A percentile compares a stretch with the other conserved stretches of the same genome.
Conservation (phyloP, 2,113 vertebrate species). For the Sturnus vulgaris region DNA sequence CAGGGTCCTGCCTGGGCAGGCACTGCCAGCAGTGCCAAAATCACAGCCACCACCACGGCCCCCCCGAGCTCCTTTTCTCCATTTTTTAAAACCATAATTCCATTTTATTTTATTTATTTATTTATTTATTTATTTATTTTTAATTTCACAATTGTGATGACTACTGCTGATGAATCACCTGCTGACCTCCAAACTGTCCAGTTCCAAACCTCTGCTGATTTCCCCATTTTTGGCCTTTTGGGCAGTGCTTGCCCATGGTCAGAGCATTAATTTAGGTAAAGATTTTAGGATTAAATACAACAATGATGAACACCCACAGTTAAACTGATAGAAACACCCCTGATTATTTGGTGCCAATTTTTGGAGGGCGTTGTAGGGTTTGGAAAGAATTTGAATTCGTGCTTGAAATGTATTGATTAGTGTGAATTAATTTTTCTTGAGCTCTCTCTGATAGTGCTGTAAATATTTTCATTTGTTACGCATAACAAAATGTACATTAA, state of each 20-base stretch:
- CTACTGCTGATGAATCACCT: neutral
- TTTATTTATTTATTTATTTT: no score
- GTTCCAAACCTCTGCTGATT: neutral
- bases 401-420: slow-evolving; percentile 69
- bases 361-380: neutral
- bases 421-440: slow-evolving; percentile 73
- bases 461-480: slow-evolving; percentile 79
- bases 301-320: neutral
- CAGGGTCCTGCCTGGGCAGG: neutral
- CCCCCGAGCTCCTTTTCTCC: neutral
- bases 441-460: slow-evolving; percentile 71
- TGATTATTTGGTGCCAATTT: slow-evolving; percentile 39
- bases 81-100: neutral
- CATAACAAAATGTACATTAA: slow-evolving; percentile 77
- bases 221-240: neutral
- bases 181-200: neutral
- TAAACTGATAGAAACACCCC: slow-evolving; percentile 5
- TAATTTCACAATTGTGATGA: neutral
- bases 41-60: rapidly evolving
- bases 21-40: neutral
- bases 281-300: neutral
- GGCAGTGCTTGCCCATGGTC: neutral
- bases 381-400: slow-evolving; percentile 57
- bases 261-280: neutral
- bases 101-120: no score